phyloP scores from a whole-genome alignment of 2,113 vertebrate genomes.

The Chaenocephalus aceratus region DNA sequence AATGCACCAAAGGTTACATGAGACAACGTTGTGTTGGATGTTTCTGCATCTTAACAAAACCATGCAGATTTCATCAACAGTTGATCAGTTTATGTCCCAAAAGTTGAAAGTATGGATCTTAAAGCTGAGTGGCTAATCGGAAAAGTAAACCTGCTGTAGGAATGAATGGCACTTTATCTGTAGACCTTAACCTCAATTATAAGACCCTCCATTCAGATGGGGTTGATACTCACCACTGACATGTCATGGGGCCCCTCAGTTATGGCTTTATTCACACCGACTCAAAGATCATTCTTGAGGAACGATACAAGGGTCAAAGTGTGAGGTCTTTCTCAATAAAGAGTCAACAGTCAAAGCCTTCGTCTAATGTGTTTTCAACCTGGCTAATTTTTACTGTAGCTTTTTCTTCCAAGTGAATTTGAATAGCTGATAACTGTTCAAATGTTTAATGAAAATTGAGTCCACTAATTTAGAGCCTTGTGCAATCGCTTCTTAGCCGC shows the following conservation, averaged over 20 bases:
- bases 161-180: slow-evolving; percentile 43
- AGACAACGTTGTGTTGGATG: neutral
- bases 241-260: slow-evolving; percentile 54
- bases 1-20: neutral
- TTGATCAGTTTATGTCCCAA: neutral
- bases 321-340: slow-evolving; percentile 29
- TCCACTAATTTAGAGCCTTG: neutral
- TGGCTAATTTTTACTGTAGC: neutral
- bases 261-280: slow-evolving; percentile 46
- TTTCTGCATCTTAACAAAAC: neutral
- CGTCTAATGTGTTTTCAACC: neutral
- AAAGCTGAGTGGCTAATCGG: slow-evolving; percentile 5
- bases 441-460: neutral
- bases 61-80: neutral
- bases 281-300: slow-evolving; percentile 39
- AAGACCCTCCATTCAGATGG: slow-evolving; percentile 33
- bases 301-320: slow-evolving; percentile 51
- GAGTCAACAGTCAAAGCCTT: neutral
- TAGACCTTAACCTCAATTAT: slow-evolving; percentile 34
- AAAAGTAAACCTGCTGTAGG: slow-evolving; percentile 25
- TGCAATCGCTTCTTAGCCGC: neutral
- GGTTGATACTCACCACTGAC: slow-evolving; percentile 65
- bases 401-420: neutral
- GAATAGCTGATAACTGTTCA: neutral
- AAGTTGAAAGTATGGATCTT: neutral